Conservation (phyloP, 2,888 invertebrate genomes). For the Apoda limacodes region DNA sequence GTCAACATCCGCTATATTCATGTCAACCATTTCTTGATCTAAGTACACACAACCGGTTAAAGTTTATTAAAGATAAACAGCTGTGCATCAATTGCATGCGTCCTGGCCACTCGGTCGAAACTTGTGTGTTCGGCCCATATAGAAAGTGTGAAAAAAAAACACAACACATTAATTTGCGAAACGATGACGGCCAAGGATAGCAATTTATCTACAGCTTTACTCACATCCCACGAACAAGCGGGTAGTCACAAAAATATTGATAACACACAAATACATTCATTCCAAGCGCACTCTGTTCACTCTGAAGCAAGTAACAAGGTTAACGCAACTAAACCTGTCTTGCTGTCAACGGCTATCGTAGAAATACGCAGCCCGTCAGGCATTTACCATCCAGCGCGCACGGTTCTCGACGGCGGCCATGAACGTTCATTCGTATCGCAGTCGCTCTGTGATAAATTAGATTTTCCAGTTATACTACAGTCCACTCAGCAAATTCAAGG, state of each 20-base stretch:
- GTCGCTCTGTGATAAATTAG: conserved; percentile 9
- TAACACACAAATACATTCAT: background rate
- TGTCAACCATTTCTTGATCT: conserved; percentile 7
- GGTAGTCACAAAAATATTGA: too few relatives aligned
- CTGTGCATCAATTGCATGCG: conserved; percentile 8
- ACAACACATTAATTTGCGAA: conserved; percentile 6
- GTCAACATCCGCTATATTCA: conserved; percentile 5
- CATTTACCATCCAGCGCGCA: conserved; percentile 5
- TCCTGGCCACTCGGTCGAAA: conserved; percentile 2
- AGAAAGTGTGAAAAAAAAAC: conserved; percentile 8
- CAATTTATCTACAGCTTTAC: background rate
- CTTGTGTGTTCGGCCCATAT: conserved; percentile 6
- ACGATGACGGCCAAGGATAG: background rate
- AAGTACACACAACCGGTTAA: conserved; percentile 1
- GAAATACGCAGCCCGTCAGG: conserved; percentile 2
- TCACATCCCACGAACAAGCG: too few relatives aligned
- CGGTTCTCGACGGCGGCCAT: conserved; percentile 10
- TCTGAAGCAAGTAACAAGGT: too few relatives aligned
- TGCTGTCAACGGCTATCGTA: conserved; percentile 9
- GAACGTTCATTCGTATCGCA: conserved; percentile 12
- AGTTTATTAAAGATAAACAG: conserved; percentile 2
- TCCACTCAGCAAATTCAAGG: conserved; percentile 14
- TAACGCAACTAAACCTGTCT: too few relatives aligned
- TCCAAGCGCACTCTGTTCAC: background rate
- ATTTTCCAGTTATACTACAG: conserved; percentile 13